Evolutionary conservation across 2,113 vertebrate genomes (phyloP), one percentile per base, ranked within the genome.

Genomic region (Elephantulus edwardii): DNA sequence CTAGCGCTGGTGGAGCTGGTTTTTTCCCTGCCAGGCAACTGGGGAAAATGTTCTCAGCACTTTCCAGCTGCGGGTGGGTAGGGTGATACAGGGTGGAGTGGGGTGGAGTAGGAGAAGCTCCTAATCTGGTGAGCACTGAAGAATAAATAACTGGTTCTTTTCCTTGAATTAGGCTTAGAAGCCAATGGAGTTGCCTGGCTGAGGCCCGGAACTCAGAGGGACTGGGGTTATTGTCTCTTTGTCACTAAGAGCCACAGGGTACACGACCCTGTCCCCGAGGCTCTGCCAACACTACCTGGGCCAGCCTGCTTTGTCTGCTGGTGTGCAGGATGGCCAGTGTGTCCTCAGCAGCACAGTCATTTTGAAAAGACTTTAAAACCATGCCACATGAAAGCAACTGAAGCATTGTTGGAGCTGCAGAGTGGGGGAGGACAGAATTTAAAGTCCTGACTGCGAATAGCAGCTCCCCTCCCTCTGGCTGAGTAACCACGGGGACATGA

Each of bases 21-120:
- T 40, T 77, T 91, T 95, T 95, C 91, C 81, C 38, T 89, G 84
- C 8, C 33, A 8, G 42, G 64, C 1, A 1, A 78, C 33, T 77
- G 78, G 83, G 82, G 75, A 89, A 95, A 79, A 89, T 26, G 89
- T 54, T 42, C 76, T 35, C 24, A 46, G 13, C 11, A 64, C 66
- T 87, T 83, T 87, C 86, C 78, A 58, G 56, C 12, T 1, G 19
- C 11, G 26, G 48, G 13, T 8, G 8, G 40, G 35, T n/a, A n/a
- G n/a, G n/a, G n/a, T n/a, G n/a, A n/a, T n/a, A n/a, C 7, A 64
- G 44, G 54, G 42, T 42, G 62, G 44, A 44, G 62, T 66, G 35
- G 80, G 46, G 60, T 52, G 8, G 30, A 14, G 0, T 1, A 60
- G 13, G 12, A 13, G 35, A 8, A 1, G 58, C 11, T 11, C 1